phyloP scores from a whole-genome alignment of 2,888 invertebrate genomes.

The Octonoba sinensis region DNA sequence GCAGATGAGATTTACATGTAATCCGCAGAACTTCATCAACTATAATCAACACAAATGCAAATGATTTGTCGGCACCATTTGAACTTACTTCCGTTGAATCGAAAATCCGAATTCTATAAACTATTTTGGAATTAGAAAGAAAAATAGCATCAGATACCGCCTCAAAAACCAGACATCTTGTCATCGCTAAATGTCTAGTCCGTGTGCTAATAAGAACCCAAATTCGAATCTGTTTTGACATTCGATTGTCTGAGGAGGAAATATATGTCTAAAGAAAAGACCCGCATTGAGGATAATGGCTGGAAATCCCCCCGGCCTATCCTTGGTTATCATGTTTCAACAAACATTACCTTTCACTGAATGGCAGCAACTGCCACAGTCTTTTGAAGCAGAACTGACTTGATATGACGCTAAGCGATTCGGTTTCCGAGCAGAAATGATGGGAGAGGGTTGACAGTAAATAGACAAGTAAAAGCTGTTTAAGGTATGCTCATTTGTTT shows the following conservation, averaged over 20 bases:
- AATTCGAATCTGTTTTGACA: too few relatives aligned
- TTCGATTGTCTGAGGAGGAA: too few relatives aligned
- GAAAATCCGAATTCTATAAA: too few relatives aligned
- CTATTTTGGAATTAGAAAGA: too few relatives aligned
- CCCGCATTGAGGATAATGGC: constrained; percentile 22
- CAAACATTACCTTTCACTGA: constrained; percentile 33
- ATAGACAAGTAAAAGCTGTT: constrained; percentile 41
- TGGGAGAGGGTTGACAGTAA: constrained; percentile 36
- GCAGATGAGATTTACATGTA: too few relatives aligned
- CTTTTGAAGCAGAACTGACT: constrained; percentile 28
- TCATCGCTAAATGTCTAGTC: constrained; percentile 41
- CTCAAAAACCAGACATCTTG: constrained; percentile 39
- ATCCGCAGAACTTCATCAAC: too few relatives aligned
- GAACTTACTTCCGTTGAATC: too few relatives aligned
- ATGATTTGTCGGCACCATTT: too few relatives aligned
- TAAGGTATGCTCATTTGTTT: background rate
- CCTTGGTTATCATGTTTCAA: constrained; percentile 36
- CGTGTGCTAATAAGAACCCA: constrained; percentile 28
- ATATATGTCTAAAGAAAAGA: too few relatives aligned
- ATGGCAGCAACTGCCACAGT: constrained; percentile 33
- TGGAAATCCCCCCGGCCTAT: constrained; percentile 20
- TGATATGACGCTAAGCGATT: constrained; percentile 49
- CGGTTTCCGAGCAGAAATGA: constrained; percentile 35
- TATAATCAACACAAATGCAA: too few relatives aligned
- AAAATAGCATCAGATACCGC: too few relatives aligned